phyloP scores from a whole-genome alignment of 2,113 vertebrate species.

The Meles meles region DNA sequence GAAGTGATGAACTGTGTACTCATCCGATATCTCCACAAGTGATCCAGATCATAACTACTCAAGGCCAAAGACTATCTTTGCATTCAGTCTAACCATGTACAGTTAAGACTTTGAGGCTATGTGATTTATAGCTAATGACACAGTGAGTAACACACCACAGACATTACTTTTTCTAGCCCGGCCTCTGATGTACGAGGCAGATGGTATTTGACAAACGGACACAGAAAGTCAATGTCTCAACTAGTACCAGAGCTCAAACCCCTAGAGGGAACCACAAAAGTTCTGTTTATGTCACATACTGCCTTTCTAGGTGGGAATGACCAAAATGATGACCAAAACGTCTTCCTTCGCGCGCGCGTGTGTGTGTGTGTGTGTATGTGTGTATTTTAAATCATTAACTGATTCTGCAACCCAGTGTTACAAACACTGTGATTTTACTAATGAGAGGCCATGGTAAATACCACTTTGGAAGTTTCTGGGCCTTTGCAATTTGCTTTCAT shows the following conservation, averaged over 20 bases:
- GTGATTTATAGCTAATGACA: background rate
- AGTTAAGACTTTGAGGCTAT: background rate
- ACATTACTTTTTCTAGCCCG: background rate
- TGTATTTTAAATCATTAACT: background rate
- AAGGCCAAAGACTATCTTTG: slow-evolving; percentile 25
- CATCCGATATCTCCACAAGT: background rate
- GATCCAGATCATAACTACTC: background rate
- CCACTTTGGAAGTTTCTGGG: background rate
- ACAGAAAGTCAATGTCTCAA: background rate
- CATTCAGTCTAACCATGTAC: background rate
- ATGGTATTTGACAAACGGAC: background rate
- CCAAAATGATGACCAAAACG: no score
- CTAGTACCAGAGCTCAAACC: background rate
- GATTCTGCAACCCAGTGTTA: background rate
- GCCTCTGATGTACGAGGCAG: background rate
- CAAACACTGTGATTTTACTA: background rate
- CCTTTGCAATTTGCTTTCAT: background rate
- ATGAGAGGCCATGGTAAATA: background rate
- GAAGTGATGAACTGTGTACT: slow-evolving; percentile 32
- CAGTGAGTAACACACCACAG: background rate
- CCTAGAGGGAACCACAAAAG: background rate
- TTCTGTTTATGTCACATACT: background rate
- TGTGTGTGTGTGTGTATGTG: no score
- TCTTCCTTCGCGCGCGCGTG: no score
- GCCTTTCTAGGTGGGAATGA: background rate